Evolutionary conservation across 30 jellyfish, hydroid and myxozoan genomes (phyloP).

Genomic region (Nemopilema nomurai): DNA sequence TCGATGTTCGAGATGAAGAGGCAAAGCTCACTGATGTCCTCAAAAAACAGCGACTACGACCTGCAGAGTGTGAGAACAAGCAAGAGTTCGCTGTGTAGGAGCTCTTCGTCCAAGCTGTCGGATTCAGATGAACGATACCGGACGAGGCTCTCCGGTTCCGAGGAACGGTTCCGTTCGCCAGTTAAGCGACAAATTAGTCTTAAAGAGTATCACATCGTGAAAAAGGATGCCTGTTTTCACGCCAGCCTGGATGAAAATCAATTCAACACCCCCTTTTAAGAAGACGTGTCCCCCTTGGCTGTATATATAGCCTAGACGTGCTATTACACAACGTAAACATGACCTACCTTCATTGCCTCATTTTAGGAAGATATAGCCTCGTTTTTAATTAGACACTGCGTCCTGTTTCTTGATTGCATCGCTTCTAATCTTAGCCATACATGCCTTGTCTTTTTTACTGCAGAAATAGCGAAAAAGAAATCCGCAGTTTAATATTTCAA

Average conservation of each 20-base stretch:
- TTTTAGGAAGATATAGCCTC: no score
- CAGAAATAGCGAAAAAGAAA: no score
- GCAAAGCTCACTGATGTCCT: slow-evolving; percentile 26
- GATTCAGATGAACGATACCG: slow-evolving; percentile 51
- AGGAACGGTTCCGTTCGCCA: slow-evolving; percentile 73
- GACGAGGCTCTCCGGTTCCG: slow-evolving; percentile 53
- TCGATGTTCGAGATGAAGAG: slow-evolving; percentile 63
- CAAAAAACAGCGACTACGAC: slow-evolving; percentile 48
- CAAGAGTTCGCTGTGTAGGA: slow-evolving; percentile 47
- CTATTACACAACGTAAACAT: no score
- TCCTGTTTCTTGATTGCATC: no score
- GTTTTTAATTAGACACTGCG: no score
- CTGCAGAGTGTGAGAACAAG: slow-evolving; percentile 45
- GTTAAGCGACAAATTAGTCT: slow-evolving; percentile 91
- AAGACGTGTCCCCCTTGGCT: neutral
- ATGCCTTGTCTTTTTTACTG: no score
- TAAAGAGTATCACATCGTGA: slow-evolving; percentile 87
- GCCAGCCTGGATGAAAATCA: slow-evolving; percentile 61
- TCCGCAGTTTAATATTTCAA: no score
- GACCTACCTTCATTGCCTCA: no score
- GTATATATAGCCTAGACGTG: no score
- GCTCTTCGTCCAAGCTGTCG: slow-evolving; percentile 44
- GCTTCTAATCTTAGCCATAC: no score
- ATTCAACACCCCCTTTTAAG: slow-evolving; percentile 35
- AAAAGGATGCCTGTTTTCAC: slow-evolving; percentile 54